A percentile compares a stretch with the other conserved stretches of the same genome.
phyloP scores from a whole-genome alignment of 2,797 vertebrate species.

The Anas bahamensis region DNA sequence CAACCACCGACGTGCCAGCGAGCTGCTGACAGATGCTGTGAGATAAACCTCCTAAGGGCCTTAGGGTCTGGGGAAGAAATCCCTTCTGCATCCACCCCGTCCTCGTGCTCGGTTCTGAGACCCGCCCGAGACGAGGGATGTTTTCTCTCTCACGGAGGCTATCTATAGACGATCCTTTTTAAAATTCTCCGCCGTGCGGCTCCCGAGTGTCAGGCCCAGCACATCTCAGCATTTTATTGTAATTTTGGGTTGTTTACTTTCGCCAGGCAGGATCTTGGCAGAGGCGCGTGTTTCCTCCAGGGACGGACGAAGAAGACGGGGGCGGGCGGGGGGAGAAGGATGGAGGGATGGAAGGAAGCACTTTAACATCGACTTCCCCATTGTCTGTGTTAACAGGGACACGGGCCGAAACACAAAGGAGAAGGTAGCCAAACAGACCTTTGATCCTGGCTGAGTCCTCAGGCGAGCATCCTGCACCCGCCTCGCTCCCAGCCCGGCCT shows the following conservation, averaged over 20 bases:
- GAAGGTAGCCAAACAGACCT: background rate
- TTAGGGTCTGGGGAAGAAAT: conserved; percentile 16
- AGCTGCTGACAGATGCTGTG: conserved; percentile 57
- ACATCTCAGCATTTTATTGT: conserved; percentile 68
- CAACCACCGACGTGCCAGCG: conserved; percentile 34
- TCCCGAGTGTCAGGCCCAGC: conserved; percentile 38
- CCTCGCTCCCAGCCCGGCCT: background rate
- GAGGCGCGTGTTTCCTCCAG: conserved; percentile 44
- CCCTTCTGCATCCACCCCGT: background rate
- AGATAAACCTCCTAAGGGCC: conserved; percentile 18
- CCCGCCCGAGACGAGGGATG: background rate
- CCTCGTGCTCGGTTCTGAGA: conserved; percentile 9
- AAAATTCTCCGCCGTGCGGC: background rate
- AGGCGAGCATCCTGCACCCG: background rate
- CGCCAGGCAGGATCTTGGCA: conserved; percentile 61
- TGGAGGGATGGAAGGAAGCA: conserved; percentile 43
- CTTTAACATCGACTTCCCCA: conserved; percentile 46
- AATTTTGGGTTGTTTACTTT: conserved; percentile 67
- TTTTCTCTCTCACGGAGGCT: conserved; percentile 26
- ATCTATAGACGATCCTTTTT: conserved; percentile 47
- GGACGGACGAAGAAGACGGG: conserved; percentile 36
- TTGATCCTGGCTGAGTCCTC: background rate
- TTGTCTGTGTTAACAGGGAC: conserved; percentile 9
- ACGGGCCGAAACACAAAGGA: conserved; percentile 37
- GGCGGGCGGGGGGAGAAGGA: background rate